Evolutionary conservation across 2,797 vertebrate genomes (phyloP).

Genomic region (Basileuterus tristriatus): DNA sequence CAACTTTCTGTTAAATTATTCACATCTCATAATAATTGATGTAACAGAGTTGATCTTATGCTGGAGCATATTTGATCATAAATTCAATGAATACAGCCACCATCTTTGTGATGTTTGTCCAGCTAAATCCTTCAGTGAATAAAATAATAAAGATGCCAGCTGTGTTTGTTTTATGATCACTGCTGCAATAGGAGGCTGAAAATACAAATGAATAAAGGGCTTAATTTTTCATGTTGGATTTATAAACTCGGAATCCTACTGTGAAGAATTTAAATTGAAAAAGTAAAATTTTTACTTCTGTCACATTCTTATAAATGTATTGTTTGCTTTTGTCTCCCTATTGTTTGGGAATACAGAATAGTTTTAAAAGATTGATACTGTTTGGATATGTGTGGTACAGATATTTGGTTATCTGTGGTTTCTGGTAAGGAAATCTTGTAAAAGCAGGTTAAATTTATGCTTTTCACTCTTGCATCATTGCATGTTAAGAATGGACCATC

Average conservation of each 20-base stretch:
- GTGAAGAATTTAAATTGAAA: background rate
- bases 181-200: slow-evolving; percentile 34
- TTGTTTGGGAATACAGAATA: background rate
- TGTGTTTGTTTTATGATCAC: slow-evolving; percentile 56
- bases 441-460: background rate
- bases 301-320: background rate
- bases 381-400: background rate
- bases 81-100: slow-evolving; percentile 77
- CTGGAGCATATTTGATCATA: slow-evolving; percentile 78
- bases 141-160: slow-evolving; percentile 69
- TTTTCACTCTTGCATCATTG: background rate
- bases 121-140: slow-evolving; percentile 77
- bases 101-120: slow-evolving; percentile 80
- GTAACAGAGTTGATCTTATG: slow-evolving; percentile 65
- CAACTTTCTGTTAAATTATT: slow-evolving; percentile 80
- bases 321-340: background rate
- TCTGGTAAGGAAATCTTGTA: background rate
- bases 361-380: background rate
- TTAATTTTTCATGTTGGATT: slow-evolving; percentile 29
- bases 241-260: background rate
- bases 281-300: background rate
- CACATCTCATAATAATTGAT: slow-evolving; percentile 77
- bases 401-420: background rate
- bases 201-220: slow-evolving; percentile 40
- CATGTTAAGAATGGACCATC: background rate